Conservation (phyloP, 2,113 vertebrate genomes). For the Saimiri boliviensis region DNA sequence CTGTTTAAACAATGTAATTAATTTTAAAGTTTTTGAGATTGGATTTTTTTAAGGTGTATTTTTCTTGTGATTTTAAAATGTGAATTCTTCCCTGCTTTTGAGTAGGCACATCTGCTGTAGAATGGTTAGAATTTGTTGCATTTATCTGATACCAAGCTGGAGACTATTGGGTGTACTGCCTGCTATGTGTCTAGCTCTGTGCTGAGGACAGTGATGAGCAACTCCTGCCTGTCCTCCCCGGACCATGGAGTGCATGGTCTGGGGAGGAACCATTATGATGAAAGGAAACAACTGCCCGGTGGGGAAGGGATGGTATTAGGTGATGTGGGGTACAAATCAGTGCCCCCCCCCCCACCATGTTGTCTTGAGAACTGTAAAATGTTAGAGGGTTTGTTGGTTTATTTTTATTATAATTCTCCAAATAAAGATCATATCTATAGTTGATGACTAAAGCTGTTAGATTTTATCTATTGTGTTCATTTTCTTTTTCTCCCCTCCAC, state of each 20-base stretch:
- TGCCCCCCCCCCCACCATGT: too few relatives aligned
- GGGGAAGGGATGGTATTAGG: not conserved
- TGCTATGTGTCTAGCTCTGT: not conserved
- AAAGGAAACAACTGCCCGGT: accelerated
- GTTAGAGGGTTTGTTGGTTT: not conserved
- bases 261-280: too few relatives aligned
- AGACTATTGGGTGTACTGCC: not conserved
- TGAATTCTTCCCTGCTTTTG: not conserved
- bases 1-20: not conserved
- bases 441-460: not conserved
- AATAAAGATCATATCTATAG: not conserved
- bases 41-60: not conserved
- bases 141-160: not conserved
- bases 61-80: not conserved
- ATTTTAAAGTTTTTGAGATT: not conserved
- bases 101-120: not conserved
- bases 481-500: not conserved
- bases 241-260: accelerated
- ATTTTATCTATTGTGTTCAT: not conserved
- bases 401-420: not conserved
- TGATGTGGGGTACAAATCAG: not conserved
- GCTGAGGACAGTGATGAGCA: not conserved
- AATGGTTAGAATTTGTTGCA: not conserved
- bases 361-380: not conserved
- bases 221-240: not conserved